A percentile compares a stretch with the other conserved stretches of the same genome.
These are phyloP conservation scores for Heloderma charlesbogerti DNA, from an alignment of 2,113 vertebrate genomes.

Conservation along the genomic window DNA sequence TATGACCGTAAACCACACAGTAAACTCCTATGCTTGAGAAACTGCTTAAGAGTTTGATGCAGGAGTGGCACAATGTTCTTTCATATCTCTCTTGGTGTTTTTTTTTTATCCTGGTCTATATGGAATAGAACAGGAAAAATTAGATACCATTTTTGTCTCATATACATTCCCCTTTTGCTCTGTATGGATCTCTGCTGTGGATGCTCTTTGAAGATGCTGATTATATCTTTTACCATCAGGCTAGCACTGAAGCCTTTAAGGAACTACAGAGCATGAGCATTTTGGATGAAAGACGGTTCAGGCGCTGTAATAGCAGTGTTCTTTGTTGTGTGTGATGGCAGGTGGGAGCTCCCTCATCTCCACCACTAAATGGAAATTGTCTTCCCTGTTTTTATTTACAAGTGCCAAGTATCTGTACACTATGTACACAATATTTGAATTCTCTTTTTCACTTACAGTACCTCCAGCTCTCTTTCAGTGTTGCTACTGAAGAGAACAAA, in stretches of 20 bases:
- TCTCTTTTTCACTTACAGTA: slow-evolving; percentile 31
- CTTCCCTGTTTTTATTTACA: slow-evolving; percentile 19
- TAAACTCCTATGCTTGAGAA: background rate
- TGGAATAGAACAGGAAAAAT: background rate
- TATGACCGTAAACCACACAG: background rate
- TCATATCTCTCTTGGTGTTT: background rate
- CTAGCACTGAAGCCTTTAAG: slow-evolving; percentile 1
- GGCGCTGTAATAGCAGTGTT: background rate
- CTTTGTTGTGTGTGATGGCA: background rate
- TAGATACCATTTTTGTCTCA: background rate
- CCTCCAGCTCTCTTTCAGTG: background rate
- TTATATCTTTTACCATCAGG: background rate
- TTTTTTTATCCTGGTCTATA: background rate
- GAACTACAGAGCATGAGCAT: slow-evolving; percentile 24
- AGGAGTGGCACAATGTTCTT: background rate
- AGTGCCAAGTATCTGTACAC: background rate
- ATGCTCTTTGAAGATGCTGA: background rate
- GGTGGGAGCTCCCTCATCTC: background rate
- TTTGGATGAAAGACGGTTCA: slow-evolving; percentile 18
- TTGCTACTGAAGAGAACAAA: slow-evolving; percentile 31
- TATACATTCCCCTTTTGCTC: slow-evolving; percentile 1
- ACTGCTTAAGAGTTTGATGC: background rate
- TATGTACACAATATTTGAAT: background rate
- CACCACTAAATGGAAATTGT: background rate
- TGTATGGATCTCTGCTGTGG: slow-evolving; percentile 9